Percentiles rank a stretch among this genome's conserved stretches.
Evolutionary conservation across 2,113 vertebrate genomes (phyloP).

Genomic region (Toxostoma redivivum): DNA sequence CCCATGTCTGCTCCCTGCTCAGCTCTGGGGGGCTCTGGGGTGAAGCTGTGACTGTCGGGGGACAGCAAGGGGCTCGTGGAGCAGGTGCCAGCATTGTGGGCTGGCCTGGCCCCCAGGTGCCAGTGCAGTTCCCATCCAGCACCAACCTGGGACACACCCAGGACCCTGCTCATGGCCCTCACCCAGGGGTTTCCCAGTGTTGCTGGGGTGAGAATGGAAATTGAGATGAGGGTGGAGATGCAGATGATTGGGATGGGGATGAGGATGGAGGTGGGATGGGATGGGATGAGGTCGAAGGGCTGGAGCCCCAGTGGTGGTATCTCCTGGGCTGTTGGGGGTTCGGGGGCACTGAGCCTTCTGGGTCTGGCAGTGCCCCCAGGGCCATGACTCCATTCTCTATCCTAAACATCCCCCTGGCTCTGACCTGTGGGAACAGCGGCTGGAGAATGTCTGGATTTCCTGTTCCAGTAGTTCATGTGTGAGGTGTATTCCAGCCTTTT

Average conservation of each 20-base stretch:
- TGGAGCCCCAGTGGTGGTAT: not conserved
- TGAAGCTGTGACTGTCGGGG: not conserved
- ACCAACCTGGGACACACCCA: rapidly evolving
- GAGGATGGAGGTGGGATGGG: not conserved
- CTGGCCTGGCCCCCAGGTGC: too few species aligned
- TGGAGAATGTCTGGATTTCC: not conserved
- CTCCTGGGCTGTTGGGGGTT: not conserved
- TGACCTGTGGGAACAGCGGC: too few species aligned
- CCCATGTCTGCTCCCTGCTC: not conserved
- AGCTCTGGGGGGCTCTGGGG: not conserved
- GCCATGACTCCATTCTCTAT: not conserved
- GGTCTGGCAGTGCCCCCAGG: too few species aligned
- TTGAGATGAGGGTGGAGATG: too few species aligned
- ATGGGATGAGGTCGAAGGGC: not conserved
- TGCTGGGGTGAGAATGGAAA: not conserved
- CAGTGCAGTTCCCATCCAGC: rapidly evolving
- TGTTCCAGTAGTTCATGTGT: rapidly evolving
- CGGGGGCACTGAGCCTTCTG: too few species aligned
- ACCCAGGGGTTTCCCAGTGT: not conserved
- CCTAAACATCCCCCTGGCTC: not conserved
- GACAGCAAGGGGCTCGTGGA: rapidly evolving
- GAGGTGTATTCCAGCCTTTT: not conserved
- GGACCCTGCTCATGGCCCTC: not conserved
- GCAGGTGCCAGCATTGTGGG: too few species aligned
- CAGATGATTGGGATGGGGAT: not conserved